These are phyloP conservation scores for Gila orcuttii DNA, from an alignment of 2,113 vertebrate species.

Conservation along the genomic window DNA sequence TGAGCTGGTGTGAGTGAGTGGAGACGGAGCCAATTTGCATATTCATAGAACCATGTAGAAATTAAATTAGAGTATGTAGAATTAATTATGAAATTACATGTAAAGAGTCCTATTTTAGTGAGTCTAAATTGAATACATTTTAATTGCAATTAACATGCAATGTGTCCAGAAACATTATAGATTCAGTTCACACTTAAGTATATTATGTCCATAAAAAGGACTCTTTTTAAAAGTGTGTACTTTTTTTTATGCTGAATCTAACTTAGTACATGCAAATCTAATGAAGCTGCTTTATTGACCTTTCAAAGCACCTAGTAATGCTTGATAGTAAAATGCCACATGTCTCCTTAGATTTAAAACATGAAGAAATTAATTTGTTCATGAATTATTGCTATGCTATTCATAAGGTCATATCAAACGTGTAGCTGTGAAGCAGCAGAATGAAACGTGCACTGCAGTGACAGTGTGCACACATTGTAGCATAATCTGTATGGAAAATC, in stretches of 20 bases:
- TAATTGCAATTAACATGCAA: not conserved
- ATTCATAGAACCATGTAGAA: no score
- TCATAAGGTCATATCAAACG: conserved; percentile 8
- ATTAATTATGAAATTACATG: not conserved
- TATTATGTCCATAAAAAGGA: not conserved
- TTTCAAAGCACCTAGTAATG: not conserved
- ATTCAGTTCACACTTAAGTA: not conserved
- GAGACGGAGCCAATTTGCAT: no score
- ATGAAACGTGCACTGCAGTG: not conserved
- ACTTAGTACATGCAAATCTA: not conserved
- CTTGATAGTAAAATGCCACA: conserved; percentile 23
- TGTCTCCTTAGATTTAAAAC: conserved; percentile 2
- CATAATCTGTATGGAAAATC: conserved; percentile 38
- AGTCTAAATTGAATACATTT: not conserved
- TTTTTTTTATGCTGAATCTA: not conserved
- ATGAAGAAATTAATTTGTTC: not conserved
- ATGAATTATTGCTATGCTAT: not conserved
- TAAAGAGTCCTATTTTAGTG: not conserved
- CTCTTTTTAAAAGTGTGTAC: not conserved
- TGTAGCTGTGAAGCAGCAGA: conserved; percentile 12
- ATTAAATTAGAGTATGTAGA: not conserved
- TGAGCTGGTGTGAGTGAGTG: no score
- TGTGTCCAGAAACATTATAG: not conserved
- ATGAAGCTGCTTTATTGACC: conserved; percentile 1
- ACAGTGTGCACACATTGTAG: conserved; percentile 10